phyloP scores from a whole-genome alignment of 2,888 invertebrate species.

The Hirtodrosophila confusa region DNA sequence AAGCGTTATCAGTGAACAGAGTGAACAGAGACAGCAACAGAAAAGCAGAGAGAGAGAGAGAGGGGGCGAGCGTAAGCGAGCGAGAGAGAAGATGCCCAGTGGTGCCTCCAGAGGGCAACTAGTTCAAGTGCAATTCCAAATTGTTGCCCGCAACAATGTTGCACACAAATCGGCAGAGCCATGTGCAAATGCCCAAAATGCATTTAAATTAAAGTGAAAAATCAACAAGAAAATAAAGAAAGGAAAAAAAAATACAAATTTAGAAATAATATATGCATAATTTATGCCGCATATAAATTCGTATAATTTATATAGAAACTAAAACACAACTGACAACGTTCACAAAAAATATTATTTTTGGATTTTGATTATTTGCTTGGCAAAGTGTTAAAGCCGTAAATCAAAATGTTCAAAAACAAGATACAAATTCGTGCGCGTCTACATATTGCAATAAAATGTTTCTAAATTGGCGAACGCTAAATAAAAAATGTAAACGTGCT shows the following conservation, averaged over 20 bases:
- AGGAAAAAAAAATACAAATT: conserved; percentile 2
- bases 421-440: conserved; percentile 33
- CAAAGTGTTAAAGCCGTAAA: conserved; percentile 23
- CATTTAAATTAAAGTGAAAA: conserved; percentile 27
- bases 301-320: conserved; percentile 3
- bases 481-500: conserved; percentile 1
- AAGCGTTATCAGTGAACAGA: conserved; percentile 64
- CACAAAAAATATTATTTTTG: conserved; percentile 3
- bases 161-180: conserved; percentile 19
- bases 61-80: background rate
- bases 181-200: conserved; percentile 7
- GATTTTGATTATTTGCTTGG: conserved; percentile 12
- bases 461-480: conserved; percentile 16
- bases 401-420: conserved; percentile 14
- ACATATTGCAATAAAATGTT: conserved; percentile 45
- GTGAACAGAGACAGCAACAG: conserved; percentile 15
- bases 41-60: background rate
- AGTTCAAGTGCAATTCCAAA: conserved; percentile 65
- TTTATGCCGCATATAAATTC: conserved; percentile 15
- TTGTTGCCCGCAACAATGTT: conserved; percentile 70
- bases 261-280: background rate
- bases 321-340: background rate
- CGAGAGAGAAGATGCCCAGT: conserved; percentile 10
- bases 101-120: conserved; percentile 31
- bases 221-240: background rate